Evolutionary conservation across 2,888 invertebrate genomes (phyloP).

Genomic region (Drosophila tanythrix): DNA sequence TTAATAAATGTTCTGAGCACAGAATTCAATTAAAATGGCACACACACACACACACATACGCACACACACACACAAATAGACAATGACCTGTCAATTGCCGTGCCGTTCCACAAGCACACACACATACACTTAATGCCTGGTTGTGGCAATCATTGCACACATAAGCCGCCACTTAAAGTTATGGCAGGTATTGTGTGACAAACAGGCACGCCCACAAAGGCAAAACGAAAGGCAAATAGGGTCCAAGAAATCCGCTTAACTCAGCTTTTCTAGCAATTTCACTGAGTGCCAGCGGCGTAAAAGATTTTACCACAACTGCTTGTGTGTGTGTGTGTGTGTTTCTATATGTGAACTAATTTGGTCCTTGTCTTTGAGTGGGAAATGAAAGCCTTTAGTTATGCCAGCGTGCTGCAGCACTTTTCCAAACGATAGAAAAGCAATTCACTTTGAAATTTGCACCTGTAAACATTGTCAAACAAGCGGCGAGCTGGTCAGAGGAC

Average conservation of each 20-base stretch:
- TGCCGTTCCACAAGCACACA: slow-evolving; percentile 10
- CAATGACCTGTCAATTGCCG: slow-evolving; percentile 71
- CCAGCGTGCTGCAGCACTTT: slow-evolving; percentile 77
- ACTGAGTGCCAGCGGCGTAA: slow-evolving; percentile 63
- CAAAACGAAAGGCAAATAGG: background rate
- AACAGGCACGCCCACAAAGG: slow-evolving; percentile 52
- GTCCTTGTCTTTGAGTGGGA: slow-evolving; percentile 35
- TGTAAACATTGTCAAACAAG: slow-evolving; percentile 78
- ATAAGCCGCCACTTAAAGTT: slow-evolving; percentile 59
- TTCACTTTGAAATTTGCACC: slow-evolving; percentile 82
- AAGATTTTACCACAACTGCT: slow-evolving; percentile 42
- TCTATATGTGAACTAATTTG: slow-evolving; percentile 64
- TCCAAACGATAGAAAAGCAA: slow-evolving; percentile 81
- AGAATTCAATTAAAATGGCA: slow-evolving; percentile 72
- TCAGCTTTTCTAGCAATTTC: slow-evolving; percentile 65
- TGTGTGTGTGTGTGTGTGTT: slow-evolving; percentile 8
- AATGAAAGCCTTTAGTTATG: slow-evolving; percentile 57
- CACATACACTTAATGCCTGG: slow-evolving; percentile 29
- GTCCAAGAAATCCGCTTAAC: slow-evolving; percentile 59
- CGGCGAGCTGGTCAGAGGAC: slow-evolving; percentile 22
- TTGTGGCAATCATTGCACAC: slow-evolving; percentile 57
- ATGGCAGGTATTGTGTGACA: slow-evolving; percentile 54
- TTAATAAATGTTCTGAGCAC: slow-evolving; percentile 73
- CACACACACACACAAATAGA: slow-evolving; percentile 18
- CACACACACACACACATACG: slow-evolving; percentile 31